Evolutionary conservation across 2,797 vertebrate genomes (phyloP).

Genomic region (Melopsittacus undulatus): DNA sequence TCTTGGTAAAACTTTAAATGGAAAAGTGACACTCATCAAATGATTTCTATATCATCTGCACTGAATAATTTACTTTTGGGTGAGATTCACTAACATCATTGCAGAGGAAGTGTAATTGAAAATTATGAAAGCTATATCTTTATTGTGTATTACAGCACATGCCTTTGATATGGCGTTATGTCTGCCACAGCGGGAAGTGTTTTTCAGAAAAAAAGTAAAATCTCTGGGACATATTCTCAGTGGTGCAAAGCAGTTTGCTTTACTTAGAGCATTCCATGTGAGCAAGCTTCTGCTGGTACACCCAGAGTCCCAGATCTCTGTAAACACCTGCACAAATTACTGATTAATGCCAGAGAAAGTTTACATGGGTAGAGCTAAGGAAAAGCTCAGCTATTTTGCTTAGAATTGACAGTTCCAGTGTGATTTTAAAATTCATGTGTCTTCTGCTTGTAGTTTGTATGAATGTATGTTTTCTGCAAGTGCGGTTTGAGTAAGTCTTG

Average conservation of each 20-base stretch:
- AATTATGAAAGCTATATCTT: conserved; percentile 80
- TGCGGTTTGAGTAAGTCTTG: background rate
- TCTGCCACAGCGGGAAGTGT: conserved; percentile 72
- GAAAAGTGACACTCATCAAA: conserved; percentile 72
- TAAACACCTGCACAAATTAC: background rate
- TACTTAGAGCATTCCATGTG: background rate
- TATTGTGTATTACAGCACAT: conserved; percentile 72
- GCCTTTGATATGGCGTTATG: conserved; percentile 74
- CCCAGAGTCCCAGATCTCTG: background rate
- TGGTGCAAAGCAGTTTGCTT: conserved; percentile 24
- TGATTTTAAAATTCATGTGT: background rate
- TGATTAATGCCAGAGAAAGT: background rate
- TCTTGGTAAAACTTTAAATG: conserved; percentile 77
- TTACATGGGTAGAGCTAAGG: background rate
- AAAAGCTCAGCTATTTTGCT: background rate
- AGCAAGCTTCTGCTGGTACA: background rate
- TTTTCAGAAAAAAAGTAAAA: conserved; percentile 70
- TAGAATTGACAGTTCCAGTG: background rate
- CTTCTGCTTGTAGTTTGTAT: background rate
- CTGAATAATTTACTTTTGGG: conserved; percentile 80
- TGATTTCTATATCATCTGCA: conserved; percentile 75
- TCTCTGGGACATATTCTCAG: conserved; percentile 37
- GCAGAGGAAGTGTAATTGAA: conserved; percentile 80
- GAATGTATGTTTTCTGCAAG: background rate
- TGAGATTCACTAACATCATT: conserved; percentile 78